Base-by-base conservation (phyloP, 2,797 vertebrate genomes). In the Triplophysa yarkandensis region DNA sequence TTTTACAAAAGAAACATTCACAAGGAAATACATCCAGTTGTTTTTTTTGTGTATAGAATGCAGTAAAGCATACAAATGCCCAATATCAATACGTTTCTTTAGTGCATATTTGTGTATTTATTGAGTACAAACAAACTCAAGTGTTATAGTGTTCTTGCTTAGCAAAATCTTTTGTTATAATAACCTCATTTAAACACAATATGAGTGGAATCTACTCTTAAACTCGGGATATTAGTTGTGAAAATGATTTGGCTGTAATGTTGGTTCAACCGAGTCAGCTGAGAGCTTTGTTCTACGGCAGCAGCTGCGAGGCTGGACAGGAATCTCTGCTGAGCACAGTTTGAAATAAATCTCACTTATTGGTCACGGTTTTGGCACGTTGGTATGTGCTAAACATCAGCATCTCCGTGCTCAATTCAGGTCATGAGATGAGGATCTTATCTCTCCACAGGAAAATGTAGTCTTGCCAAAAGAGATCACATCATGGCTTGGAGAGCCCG, bases 351-450 rank as follows among this genome's bases (percentile, higher is more conserved):
- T 76, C 65, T 69, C 62, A 50, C 4, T 55, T 54, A 41, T 57
- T 41, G 21, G 27, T 34, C 10, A 5, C 32, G 57, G 32, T 71
- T 77, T 58, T 39, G 36, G 14, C 43, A 48, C 61, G 41, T 71
- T 46, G 52, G 68, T n/a, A 67, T 69, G 68, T 60, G 76, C 19
- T 69, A 60, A 71, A 61, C 74, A 70, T 77, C 50, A 71, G 48
- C 70, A 52, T 58, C 61, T 62, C 30, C 58, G 61, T 14, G 34
- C 52, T 23, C n/a, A 55, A 52, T 57, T 48, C 7, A 71, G 63
- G 73, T 62, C 23, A 32, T 3, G 57, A 79, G 64, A 71, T 4
- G 36, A 10, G 68, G 54, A 52, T 32, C 21, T 1, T 43, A 60
- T 57, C 25, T 28, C 55, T 55, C 55, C 58, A 44, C 13, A 74